These are phyloP conservation scores for Petrolisthes manimaculis DNA, from an alignment of 2,888 invertebrate genomes.

Conservation along the genomic window DNA sequence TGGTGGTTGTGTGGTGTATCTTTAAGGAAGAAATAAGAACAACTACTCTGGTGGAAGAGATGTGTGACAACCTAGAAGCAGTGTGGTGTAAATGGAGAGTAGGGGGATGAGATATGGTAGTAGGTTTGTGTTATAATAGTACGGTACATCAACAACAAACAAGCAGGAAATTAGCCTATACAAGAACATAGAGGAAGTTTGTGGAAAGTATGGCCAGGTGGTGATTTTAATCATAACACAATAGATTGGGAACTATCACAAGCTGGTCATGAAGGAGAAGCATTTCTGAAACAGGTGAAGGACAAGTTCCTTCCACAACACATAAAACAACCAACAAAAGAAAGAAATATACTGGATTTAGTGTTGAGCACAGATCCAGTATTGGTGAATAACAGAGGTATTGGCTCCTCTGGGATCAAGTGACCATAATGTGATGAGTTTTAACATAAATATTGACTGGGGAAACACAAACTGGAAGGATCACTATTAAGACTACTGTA, in stretches of 20 bases:
- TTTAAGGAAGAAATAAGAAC: neutral
- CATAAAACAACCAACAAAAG: neutral
- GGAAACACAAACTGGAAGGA: neutral
- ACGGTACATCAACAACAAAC: neutral
- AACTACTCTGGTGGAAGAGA: neutral
- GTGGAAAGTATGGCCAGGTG: neutral
- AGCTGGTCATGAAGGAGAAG: constrained; percentile 1
- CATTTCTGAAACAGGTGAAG: neutral
- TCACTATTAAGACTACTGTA: neutral
- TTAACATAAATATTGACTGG: neutral
- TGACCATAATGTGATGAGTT: neutral
- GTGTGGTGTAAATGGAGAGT: constrained; percentile 1
- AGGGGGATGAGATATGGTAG: neutral
- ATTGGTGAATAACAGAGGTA: neutral
- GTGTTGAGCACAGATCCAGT: neutral
- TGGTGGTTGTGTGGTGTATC: neutral
- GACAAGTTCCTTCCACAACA: neutral
- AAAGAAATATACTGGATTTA: neutral
- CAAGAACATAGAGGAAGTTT: neutral
- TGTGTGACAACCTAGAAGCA: neutral
- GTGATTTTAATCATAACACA: neutral
- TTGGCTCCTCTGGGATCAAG: neutral
- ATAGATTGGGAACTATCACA: neutral
- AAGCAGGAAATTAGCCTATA: neutral
- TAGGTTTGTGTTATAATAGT: neutral